A percentile compares a stretch with the other conserved stretches of the same genome.
These are phyloP conservation scores for Heptranchias perlo DNA, from an alignment of 2,113 vertebrate species.

Conservation along the genomic window DNA sequence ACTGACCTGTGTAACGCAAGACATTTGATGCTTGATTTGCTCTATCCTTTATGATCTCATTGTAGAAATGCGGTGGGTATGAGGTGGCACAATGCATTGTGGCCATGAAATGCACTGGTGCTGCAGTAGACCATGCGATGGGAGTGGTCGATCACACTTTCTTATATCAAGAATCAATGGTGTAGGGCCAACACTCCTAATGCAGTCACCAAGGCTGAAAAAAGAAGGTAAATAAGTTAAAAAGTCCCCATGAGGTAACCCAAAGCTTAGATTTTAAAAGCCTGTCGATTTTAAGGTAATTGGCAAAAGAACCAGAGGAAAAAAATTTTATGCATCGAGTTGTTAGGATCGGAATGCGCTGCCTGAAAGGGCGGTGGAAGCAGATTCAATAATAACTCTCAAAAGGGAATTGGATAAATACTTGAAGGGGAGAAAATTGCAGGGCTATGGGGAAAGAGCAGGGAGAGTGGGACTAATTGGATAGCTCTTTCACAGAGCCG, in stretches of 20 bases:
- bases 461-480: neutral
- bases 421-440: neutral
- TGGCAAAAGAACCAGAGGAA: neutral
- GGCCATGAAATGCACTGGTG: no score
- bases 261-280: neutral
- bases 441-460: neutral
- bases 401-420: neutral
- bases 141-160: no score
- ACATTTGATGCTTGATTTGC: neutral
- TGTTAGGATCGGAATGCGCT: neutral
- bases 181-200: no score
- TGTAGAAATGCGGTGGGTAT: neutral
- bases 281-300: neutral
- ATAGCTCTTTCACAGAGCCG: neutral
- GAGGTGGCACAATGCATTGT: neutral
- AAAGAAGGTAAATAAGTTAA: neutral
- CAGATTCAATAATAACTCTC: neutral
- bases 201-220: neutral
- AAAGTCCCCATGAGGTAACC: neutral
- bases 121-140: no score
- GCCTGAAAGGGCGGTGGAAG: neutral
- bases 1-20: neutral
- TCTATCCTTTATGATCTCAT: neutral
- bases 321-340: neutral
- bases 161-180: no score